Evolutionary conservation across 1,140 invertebrate species (phyloP).

Genomic region (Limonius californicus): DNA sequence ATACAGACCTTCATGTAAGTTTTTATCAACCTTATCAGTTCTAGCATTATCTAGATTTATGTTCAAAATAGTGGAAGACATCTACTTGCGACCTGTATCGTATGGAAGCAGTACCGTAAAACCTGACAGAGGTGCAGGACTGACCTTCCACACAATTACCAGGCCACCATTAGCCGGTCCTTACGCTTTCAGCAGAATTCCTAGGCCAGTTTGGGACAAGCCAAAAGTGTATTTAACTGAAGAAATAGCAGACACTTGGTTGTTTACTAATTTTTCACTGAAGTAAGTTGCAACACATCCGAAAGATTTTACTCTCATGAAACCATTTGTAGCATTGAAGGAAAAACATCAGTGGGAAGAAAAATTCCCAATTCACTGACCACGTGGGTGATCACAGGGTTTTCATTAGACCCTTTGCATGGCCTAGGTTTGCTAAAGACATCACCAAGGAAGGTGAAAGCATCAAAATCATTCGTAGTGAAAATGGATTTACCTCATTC

Average conservation of each 20-base stretch:
- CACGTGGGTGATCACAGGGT: slow-evolving; percentile 89
- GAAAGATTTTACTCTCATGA: no score
- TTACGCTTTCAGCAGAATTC: slow-evolving; percentile 85
- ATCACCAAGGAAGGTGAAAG: slow-evolving; percentile 68
- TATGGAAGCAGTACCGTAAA: slow-evolving; percentile 54
- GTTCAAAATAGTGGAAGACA: slow-evolving; percentile 42
- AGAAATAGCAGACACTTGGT: slow-evolving; percentile 74
- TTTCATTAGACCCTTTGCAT: slow-evolving; percentile 78
- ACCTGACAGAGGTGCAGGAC: slow-evolving; percentile 55
- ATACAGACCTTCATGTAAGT: slow-evolving; percentile 60
- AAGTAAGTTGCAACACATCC: slow-evolving; percentile 55
- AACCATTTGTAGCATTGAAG: slow-evolving; percentile 50
- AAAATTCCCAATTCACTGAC: slow-evolving; percentile 85
- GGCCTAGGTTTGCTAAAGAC: slow-evolving; percentile 77
- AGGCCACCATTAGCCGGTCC: slow-evolving; percentile 80
- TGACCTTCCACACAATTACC: slow-evolving; percentile 57
- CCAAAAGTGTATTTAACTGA: slow-evolving; percentile 75
- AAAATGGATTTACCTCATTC: slow-evolving; percentile 80
- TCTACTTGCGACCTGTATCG: slow-evolving; percentile 43
- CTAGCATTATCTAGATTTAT: not conserved
- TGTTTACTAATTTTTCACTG: slow-evolving; percentile 77
- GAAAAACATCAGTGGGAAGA: slow-evolving; percentile 54
- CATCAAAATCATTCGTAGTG: slow-evolving; percentile 87
- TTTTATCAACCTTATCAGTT: slow-evolving; percentile 18
- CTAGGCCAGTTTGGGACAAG: slow-evolving; percentile 71